These are phyloP conservation scores for Brachystomella parvula DNA, from an alignment of 1,140 invertebrate genomes.

Conservation along the genomic window DNA sequence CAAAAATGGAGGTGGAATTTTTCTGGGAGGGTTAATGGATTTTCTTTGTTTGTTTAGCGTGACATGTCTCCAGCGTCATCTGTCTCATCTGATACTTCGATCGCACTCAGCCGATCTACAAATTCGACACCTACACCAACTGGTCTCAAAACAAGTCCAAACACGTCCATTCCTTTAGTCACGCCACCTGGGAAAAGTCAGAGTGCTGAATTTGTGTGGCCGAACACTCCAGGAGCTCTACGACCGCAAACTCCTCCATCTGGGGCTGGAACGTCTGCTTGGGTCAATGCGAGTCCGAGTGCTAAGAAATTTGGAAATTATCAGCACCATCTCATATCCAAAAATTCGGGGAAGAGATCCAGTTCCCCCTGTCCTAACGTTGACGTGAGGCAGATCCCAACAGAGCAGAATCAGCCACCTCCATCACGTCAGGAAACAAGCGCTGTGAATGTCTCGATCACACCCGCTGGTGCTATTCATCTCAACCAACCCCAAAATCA, in stretches of 20 bases:
- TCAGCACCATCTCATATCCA: constrained; percentile 22
- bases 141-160: constrained; percentile 4
- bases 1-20: background rate
- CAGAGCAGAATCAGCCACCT: constrained; percentile 44
- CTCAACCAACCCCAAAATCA: constrained; percentile 23
- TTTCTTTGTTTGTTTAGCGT: constrained; percentile 23
- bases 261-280: background rate
- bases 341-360: constrained; percentile 38
- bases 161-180: background rate
- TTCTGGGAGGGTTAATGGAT: background rate
- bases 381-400: constrained; percentile 46
- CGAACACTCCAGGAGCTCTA: constrained; percentile 19
- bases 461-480: constrained; percentile 29
- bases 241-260: background rate
- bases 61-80: constrained; percentile 38
- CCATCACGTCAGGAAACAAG: constrained; percentile 5
- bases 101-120: constrained; percentile 28
- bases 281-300: constrained; percentile 2
- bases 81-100: constrained; percentile 30
- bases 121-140: constrained; percentile 35
- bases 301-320: constrained; percentile 20
- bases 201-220: constrained; percentile 28
- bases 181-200: constrained; percentile 20
- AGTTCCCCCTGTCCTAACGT: constrained; percentile 50
- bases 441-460: background rate